Conservation (phyloP, 2,888 invertebrate species). For the Calameuta filiformis region DNA sequence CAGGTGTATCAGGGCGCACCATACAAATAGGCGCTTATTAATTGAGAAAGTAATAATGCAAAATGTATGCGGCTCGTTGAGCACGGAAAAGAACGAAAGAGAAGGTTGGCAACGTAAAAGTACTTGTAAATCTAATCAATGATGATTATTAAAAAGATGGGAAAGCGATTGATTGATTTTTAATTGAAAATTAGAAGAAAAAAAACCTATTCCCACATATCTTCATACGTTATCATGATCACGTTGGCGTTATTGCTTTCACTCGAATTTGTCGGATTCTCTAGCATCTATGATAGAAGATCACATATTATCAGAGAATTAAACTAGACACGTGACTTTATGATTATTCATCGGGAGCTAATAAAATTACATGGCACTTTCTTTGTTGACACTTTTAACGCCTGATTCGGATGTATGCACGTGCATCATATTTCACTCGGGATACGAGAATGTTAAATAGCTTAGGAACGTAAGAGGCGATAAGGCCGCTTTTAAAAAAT, state of each 20-base stretch:
- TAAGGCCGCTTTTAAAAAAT: neutral
- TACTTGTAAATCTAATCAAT: neutral
- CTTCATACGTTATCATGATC: no score
- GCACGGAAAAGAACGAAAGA: neutral
- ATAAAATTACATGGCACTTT: neutral
- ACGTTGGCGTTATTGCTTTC: no score
- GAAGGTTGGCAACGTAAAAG: neutral
- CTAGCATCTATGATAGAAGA: no score
- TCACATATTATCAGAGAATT: no score
- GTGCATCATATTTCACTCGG: neutral
- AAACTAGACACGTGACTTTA: no score
- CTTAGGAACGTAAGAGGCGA: neutral
- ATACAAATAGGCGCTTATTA: neutral
- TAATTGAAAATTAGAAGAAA: no score
- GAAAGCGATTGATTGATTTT: neutral
- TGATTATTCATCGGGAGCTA: neutral
- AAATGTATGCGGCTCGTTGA: neutral
- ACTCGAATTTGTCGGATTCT: no score
- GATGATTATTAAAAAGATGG: neutral
- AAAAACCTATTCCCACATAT: no score
- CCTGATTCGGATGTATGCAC: neutral
- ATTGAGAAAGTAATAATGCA: neutral
- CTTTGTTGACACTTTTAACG: neutral
- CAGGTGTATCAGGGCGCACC: fast-evolving
- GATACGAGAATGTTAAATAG: neutral